These are phyloP conservation scores for Altica lythri DNA, from an alignment of 2,888 invertebrate genomes.

Conservation along the genomic window DNA sequence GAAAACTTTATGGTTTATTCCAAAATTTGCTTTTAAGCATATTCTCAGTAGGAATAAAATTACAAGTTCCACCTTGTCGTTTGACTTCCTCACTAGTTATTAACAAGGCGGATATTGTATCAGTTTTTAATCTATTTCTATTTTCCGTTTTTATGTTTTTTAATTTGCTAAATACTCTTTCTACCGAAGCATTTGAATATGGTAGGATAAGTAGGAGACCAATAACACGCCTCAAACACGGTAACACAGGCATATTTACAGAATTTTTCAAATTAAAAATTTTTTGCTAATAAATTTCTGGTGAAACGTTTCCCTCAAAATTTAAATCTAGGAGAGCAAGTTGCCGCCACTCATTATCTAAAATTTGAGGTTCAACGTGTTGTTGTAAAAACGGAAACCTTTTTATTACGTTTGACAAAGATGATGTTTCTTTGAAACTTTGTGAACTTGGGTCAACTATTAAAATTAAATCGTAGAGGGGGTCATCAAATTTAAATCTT, in stretches of 20 bases:
- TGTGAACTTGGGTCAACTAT: neutral
- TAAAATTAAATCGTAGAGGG: neutral
- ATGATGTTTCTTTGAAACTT: no score
- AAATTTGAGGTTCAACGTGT: neutral
- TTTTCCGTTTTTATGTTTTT: constrained; percentile 37
- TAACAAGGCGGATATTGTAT: no score
- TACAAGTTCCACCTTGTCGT: neutral
- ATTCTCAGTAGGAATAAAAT: neutral
- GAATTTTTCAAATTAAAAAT: constrained; percentile 29
- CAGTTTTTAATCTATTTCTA: constrained; percentile 36
- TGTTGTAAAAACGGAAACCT: neutral
- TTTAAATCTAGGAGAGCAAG: neutral
- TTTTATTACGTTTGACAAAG: no score
- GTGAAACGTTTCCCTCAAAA: constrained; percentile 18
- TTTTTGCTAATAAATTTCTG: constrained; percentile 24
- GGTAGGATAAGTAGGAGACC: constrained; percentile 19
- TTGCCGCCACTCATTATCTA: constrained; percentile 1
- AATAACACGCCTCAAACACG: constrained; percentile 23
- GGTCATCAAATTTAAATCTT: neutral
- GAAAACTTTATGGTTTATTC: neutral
- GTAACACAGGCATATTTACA: constrained; percentile 14
- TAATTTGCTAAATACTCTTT: constrained; percentile 38
- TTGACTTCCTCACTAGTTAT: constrained; percentile 13
- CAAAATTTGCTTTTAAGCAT: neutral
- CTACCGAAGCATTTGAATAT: constrained; percentile 41